Evolutionary conservation across 2,797 vertebrate genomes (phyloP).

Genomic region (Alosa sapidissima): DNA sequence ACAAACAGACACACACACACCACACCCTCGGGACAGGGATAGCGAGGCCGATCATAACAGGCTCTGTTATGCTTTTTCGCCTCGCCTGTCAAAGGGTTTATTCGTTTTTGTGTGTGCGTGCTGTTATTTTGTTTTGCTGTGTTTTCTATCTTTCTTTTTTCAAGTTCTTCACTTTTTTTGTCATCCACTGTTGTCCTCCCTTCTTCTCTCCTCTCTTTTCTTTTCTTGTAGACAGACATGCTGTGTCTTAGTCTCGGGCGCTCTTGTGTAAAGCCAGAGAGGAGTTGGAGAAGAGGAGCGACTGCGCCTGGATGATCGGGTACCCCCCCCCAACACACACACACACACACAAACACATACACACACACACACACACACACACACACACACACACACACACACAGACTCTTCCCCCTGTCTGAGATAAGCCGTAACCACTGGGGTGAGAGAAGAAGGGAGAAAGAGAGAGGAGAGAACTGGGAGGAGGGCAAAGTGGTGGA

Average conservation of each 20-base stretch:
- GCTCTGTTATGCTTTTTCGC: conserved; percentile 11
- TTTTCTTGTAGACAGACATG: background rate
- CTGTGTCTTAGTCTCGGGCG: background rate
- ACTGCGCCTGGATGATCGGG: background rate
- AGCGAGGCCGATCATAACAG: conserved; percentile 16
- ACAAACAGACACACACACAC: conserved; percentile 1
- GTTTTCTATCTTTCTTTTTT: conserved; percentile 2
- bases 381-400: too few relatives aligned
- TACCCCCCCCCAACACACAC: too few relatives aligned
- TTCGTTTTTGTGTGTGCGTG: background rate
- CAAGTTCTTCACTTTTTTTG: background rate
- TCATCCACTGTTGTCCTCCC: background rate
- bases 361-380: too few relatives aligned
- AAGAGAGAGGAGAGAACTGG: background rate
- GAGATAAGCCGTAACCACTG: too few relatives aligned
- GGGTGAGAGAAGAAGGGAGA: background rate
- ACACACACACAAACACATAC: too few relatives aligned
- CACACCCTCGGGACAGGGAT: conserved; percentile 15
- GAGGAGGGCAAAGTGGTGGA: background rate
- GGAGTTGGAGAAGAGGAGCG: background rate
- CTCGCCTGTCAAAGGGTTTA: conserved; percentile 10
- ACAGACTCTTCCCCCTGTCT: too few relatives aligned
- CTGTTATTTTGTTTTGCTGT: background rate
- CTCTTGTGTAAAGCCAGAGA: background rate
- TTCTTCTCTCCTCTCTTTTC: background rate